These are phyloP conservation scores for Atherinomorus stipes DNA, from an alignment of 2,113 vertebrate genomes.

Conservation along the genomic window DNA sequence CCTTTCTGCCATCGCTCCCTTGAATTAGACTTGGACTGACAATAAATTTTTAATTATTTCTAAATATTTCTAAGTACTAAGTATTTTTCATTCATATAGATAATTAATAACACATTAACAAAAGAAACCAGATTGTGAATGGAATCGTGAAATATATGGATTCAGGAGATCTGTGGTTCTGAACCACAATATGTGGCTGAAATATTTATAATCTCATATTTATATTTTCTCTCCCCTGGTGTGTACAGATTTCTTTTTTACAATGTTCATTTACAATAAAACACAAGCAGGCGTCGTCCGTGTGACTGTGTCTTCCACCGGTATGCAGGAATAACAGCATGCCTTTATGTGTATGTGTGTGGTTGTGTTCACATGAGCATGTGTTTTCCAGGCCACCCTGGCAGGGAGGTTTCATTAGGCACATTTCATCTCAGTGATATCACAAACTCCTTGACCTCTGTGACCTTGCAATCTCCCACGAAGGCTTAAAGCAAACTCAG, in stretches of 20 bases:
- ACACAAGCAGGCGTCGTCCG: neutral
- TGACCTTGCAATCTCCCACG: slow-evolving; percentile 56
- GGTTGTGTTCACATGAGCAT: neutral
- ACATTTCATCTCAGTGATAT: slow-evolving; percentile 67
- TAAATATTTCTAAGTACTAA: too few species aligned
- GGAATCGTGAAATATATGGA: too few species aligned
- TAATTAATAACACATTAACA: too few species aligned
- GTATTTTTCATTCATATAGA: too few species aligned
- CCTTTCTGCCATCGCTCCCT: too few species aligned
- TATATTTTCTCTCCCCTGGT: too few species aligned
- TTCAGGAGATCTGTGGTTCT: too few species aligned
- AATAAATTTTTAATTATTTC: too few species aligned
- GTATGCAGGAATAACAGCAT: neutral
- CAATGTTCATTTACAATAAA: neutral
- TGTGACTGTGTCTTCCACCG: neutral
- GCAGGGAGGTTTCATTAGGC: slow-evolving; percentile 50
- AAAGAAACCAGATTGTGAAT: too few species aligned
- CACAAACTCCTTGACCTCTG: slow-evolving; percentile 57
- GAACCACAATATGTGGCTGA: neutral
- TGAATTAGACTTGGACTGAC: too few species aligned
- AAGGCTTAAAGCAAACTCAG: slow-evolving; percentile 45
- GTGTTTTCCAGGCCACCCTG: slow-evolving; percentile 35
- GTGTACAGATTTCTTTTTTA: too few species aligned
- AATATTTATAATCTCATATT: too few species aligned
- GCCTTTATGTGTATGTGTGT: slow-evolving; percentile 7